Evolutionary conservation across 2,888 invertebrate genomes (phyloP).

Genomic region (Zhengitettix transpicula): DNA sequence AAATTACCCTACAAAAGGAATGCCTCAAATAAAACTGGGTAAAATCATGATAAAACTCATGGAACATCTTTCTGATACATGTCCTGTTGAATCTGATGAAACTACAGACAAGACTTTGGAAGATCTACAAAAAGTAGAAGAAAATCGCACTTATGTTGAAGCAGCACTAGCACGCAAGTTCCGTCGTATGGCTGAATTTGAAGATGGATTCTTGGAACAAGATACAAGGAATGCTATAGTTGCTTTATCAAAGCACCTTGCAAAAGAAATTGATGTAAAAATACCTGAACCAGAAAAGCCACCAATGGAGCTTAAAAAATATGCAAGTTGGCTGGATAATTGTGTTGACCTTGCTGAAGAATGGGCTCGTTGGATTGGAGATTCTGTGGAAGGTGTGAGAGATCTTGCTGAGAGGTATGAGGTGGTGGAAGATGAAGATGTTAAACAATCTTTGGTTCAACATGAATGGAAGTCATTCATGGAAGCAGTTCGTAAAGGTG

Average conservation of each 20-base stretch:
- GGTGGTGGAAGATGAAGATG: not conserved
- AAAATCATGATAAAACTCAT: not conserved
- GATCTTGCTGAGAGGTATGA: not conserved
- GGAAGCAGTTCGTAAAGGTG: not conserved
- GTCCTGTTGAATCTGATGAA: not conserved
- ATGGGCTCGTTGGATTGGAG: not conserved
- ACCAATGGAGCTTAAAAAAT: not conserved
- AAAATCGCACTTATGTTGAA: not conserved
- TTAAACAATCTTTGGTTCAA: not conserved
- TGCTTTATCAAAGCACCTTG: not conserved
- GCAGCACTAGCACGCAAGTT: not conserved
- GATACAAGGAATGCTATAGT: not conserved
- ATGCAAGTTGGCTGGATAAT: not conserved
- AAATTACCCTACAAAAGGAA: not conserved
- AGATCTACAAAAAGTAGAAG: not conserved
- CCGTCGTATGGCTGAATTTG: not conserved
- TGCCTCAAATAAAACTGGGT: not conserved
- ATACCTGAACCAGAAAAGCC: not conserved
- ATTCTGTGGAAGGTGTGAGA: not conserved
- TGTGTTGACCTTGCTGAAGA: not conserved
- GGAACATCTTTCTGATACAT: not conserved
- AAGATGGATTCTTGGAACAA: not conserved
- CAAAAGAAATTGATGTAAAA: not conserved
- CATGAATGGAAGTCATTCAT: not conserved
- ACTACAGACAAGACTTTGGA: not conserved